Evolutionary conservation across 2,888 invertebrate genomes (phyloP).

Genomic region (Eristalis tenax): DNA sequence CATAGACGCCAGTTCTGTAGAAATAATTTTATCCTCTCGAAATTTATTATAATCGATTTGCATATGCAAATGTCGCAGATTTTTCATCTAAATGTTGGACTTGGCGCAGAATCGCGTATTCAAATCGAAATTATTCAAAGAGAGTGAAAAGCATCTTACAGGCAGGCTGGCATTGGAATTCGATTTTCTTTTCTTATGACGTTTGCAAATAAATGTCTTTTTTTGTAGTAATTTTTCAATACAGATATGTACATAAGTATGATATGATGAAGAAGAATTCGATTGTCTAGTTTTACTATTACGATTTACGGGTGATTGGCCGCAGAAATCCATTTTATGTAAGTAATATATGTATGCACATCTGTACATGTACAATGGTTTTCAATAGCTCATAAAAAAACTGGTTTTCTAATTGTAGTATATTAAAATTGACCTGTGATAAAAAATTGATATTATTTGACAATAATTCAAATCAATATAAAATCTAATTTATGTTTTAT

Average conservation of each 20-base stretch:
- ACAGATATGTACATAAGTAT: conserved; percentile 34
- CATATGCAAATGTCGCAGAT: conserved; percentile 80
- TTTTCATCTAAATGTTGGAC: conserved; percentile 76
- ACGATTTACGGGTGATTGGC: conserved; percentile 64
- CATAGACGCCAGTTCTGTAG: conserved; percentile 17
- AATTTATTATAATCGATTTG: conserved; percentile 80
- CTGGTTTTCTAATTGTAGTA: no score
- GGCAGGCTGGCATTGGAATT: conserved; percentile 37
- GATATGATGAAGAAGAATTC: conserved; percentile 46
- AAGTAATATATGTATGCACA: conserved; percentile 73
- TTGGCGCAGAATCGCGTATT: conserved; percentile 74
- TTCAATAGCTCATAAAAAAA: no score
- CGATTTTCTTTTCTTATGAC: conserved; percentile 43
- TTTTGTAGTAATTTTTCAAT: conserved; percentile 49
- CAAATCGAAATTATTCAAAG: conserved; percentile 80
- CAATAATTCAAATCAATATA: background rate
- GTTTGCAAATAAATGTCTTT: conserved; percentile 45
- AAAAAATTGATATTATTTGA: no score
- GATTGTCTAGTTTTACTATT: conserved; percentile 39
- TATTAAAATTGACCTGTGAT: no score
- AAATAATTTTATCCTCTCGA: conserved; percentile 73
- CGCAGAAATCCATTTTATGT: conserved; percentile 30
- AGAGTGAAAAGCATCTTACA: conserved; percentile 72
- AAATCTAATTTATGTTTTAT: background rate
- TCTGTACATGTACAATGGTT: conserved; percentile 73